Percentiles rank a stretch among this genome's conserved stretches.
These are phyloP conservation scores for Paracanthobrama guichenoti DNA, from an alignment of 2,113 vertebrate genomes.

Conservation along the genomic window DNA sequence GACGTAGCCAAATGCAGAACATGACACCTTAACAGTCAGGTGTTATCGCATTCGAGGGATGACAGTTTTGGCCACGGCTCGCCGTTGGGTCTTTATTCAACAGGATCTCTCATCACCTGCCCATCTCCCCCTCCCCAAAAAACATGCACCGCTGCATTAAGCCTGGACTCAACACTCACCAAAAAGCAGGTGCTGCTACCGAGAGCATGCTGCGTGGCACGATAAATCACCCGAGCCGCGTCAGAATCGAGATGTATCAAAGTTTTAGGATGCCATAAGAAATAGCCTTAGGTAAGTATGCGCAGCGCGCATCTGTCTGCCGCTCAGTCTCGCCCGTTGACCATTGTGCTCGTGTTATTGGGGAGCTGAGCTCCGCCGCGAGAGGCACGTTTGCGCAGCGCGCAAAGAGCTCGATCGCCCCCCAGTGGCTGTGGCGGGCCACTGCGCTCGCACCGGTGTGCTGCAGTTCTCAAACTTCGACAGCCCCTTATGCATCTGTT, in stretches of 20 bases:
- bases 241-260: constrained; percentile 62
- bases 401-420: constrained; percentile 75
- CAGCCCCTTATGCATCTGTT: constrained; percentile 42
- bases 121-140: constrained; percentile 63
- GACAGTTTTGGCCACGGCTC: constrained; percentile 66
- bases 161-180: constrained; percentile 61
- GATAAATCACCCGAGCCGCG: constrained; percentile 41
- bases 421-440: constrained; percentile 70
- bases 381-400: constrained; percentile 65
- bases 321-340: constrained; percentile 71
- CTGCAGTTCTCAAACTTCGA: constrained; percentile 67
- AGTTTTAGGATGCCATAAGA: constrained; percentile 70
- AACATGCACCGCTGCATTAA: constrained; percentile 70
- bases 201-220: constrained; percentile 56
- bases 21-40: constrained; percentile 66
- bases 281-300: constrained; percentile 65
- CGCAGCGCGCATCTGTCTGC: constrained; percentile 74
- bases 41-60: constrained; percentile 72
- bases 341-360: constrained; percentile 71
- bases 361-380: constrained; percentile 66
- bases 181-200: constrained; percentile 62
- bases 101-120: constrained; percentile 77
- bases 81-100: constrained; percentile 74
- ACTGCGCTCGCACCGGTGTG: constrained; percentile 68
- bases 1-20: constrained; percentile 63